Conservation (phyloP, 1,140 invertebrate species). For the Cataglyphis hispanica region DNA sequence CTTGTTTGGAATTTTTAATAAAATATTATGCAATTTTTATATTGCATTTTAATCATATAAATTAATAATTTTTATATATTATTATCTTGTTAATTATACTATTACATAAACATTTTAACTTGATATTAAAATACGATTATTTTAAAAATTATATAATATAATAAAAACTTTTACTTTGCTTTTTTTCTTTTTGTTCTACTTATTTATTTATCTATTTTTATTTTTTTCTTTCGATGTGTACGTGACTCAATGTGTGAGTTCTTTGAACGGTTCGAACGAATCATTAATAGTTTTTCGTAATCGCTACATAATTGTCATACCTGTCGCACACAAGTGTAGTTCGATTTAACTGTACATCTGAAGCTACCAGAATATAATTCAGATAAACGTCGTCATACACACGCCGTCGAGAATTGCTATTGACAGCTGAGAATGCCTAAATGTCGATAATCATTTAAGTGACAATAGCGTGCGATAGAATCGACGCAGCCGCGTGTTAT, state of each 20-base stretch:
- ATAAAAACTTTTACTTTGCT: neutral
- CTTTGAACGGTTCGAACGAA: neutral
- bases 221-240: neutral
- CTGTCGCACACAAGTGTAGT: neutral
- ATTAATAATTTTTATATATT: neutral
- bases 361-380: constrained; percentile 12
- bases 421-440: constrained; percentile 72
- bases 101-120: neutral
- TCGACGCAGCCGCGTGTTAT: constrained; percentile 50
- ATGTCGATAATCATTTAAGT: constrained; percentile 75
- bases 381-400: constrained; percentile 27
- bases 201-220: neutral
- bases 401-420: constrained; percentile 68
- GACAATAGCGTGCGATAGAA: constrained; percentile 62
- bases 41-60: neutral
- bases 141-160: neutral
- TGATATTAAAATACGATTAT: neutral
- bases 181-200: neutral
- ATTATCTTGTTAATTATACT: neutral
- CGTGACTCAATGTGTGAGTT: neutral
- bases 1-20: neutral
- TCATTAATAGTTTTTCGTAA: neutral
- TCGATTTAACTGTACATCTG: constrained; percentile 60
- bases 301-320: neutral
- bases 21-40: neutral